Base-by-base conservation (phyloP, 1,140 invertebrate genomes). In the Schlechtendalia chinensis region DNA sequence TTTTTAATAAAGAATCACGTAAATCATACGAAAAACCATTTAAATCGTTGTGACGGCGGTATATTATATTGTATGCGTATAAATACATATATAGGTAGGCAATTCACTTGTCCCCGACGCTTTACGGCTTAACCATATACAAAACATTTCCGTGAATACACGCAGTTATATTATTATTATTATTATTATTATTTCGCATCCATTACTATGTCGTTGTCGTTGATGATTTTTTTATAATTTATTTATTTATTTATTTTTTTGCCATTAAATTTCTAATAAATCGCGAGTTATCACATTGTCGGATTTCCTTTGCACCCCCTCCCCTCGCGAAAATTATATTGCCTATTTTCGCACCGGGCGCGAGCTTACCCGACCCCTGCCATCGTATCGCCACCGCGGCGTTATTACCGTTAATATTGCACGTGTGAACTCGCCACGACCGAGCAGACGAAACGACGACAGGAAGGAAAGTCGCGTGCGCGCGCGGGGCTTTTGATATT, bases 321-420 rank as follows among this genome's bases (percentile, higher is more conserved):
- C 54, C 11, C 58, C 24, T 29, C 5, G 22, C 24, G 24, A 79
- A 79, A 47, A 63, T 16, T 50, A 47, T 79, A 79, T 63, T 58
- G 74, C 74, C 29, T 54, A 32, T 56, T 75, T 75, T 22, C 22
- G 54, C 72, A 77, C n/a, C 11, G 39, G n/a, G 32, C 29, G 32
- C 39, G 56, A 61, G 74, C 39, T 27, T 77, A 61, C 27, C 32
- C 22, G 4, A 1, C 11, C 32, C n/a, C 27, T 14, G n/a, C n/a
- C n/a, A n/a, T n/a, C n/a, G n/a, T n/a, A n/a, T 59, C 32, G 14
- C 6, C 24, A 2, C 71, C 6, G 53, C 54, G n/a, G 24, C 24
- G 19, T 61, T 77, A 74, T 77, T 77, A 61, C 58, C 75, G 39
- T 79, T 63, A 79, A 61, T 79, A 61, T 61, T 79, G 45, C 75